Evolutionary conservation across 2,888 invertebrate genomes (phyloP), one percentile per base, ranked within the genome.

Genomic region (Aphelenchoides bicaudatus): DNA sequence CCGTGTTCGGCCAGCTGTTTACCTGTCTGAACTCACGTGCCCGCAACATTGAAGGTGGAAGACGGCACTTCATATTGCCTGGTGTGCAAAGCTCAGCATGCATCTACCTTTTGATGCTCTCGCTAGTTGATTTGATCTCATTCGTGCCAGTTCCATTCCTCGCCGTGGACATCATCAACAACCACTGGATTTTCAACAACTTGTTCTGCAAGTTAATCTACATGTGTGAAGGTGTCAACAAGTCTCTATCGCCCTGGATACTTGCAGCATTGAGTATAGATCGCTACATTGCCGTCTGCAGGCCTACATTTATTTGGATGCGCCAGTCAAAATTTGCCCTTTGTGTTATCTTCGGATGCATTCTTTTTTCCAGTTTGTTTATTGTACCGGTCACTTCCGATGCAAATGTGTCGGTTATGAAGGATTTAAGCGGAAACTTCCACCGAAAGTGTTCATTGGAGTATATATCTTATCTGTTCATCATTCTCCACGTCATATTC

Each of bases 151-250:
- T 76, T 0, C 77, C 77, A 5, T 63, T 77, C 47, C 57, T 77
- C n/a, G 70, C 73, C 27, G 61, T 64, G 8, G 74, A 76, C 56
- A 65, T 76, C 51, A 54, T 68, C 46, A 60, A 59, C 55, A 69
- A 67, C 52, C 61, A 62, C 27, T 74, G 67, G 68, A 67, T 67
- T 16, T 75, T 74, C 54, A 71, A 73, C 8, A 29, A 60, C 5
- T 51, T 38, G 6, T 25, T 54, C 13, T 54, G 54, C 29, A 54
- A 54, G 16, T 5, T 56, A 3, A 23, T 58, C n/a, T 56, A 58
- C 58, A 59, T 68, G n/a, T 73, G 74, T 52, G 77, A 77, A 50
- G 71, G 67, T 3, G 68, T 65, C 52, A 78, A 78, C 67, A 77
- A 77, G 58, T 67, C 71, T 10, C 63, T 77, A 16, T 68, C 70